Evolutionary conservation across 2,888 invertebrate species (phyloP).

Genomic region (Bembecia ichneumoniformis): DNA sequence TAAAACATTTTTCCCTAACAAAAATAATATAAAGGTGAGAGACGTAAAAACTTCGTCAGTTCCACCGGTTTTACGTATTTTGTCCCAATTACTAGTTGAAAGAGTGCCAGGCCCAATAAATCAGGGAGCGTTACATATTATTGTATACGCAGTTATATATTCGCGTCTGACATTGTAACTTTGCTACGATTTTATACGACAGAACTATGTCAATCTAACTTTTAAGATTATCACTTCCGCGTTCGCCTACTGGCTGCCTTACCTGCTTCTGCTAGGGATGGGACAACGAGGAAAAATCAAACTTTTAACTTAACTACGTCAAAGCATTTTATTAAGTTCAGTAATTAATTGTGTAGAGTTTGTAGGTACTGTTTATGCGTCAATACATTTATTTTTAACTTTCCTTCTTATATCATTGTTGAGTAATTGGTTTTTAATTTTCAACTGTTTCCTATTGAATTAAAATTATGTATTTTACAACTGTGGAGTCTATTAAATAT

Average conservation of each 20-base stretch:
- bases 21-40: background rate
- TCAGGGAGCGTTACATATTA: conserved; percentile 31
- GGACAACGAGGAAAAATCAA: conserved; percentile 1
- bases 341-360: too few relatives aligned
- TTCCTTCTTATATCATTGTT: too few relatives aligned
- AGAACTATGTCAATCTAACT: conserved; percentile 69
- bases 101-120: conserved; percentile 55
- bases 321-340: background rate
- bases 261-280: conserved; percentile 48
- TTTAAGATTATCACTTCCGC: conserved; percentile 66
- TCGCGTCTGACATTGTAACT: conserved; percentile 52
- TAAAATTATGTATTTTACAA: too few relatives aligned
- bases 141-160: conserved; percentile 11
- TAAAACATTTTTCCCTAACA: background rate
- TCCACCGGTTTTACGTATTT: conserved; percentile 42
- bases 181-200: conserved; percentile 51
- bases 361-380: too few relatives aligned
- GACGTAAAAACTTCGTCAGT: conserved; percentile 32
- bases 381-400: too few relatives aligned
- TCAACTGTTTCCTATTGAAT: too few relatives aligned
- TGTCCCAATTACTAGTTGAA: conserved; percentile 55
- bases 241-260: conserved; percentile 40
- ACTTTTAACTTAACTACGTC: background rate
- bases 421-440: too few relatives aligned
- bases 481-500: too few relatives aligned